These are phyloP conservation scores for Megastigmus dorsalis DNA, from an alignment of 2,888 invertebrate genomes.

Conservation along the genomic window DNA sequence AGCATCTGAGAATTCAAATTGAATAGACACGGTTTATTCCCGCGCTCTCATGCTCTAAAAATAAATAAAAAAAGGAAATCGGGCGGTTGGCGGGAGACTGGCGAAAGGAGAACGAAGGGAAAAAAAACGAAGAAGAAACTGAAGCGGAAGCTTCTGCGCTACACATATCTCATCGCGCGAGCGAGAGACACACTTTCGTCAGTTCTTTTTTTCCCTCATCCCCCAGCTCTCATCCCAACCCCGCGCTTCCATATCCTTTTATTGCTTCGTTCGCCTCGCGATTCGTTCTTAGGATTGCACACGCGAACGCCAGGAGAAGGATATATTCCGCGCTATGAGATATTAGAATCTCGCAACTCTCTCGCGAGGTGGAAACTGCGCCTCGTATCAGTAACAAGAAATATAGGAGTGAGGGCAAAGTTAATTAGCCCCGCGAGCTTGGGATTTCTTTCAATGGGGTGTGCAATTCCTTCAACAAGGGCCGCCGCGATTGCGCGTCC, in stretches of 20 bases:
- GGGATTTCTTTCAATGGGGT: neutral
- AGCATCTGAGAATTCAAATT: constrained; percentile 41
- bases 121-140: neutral
- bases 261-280: constrained; percentile 4
- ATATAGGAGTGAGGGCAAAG: constrained; percentile 1
- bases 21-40: constrained; percentile 46
- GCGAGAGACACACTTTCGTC: no score
- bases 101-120: neutral
- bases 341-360: constrained; percentile 7
- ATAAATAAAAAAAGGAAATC: no score
- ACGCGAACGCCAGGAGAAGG: no score
- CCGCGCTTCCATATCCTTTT: neutral
- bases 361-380: no score
- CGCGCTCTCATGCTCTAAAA: neutral
- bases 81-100: no score
- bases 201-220: neutral
- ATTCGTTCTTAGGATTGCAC: neutral
- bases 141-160: neutral
- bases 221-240: neutral
- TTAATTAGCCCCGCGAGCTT: constrained; percentile 12
- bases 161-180: neutral
- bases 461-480: neutral
- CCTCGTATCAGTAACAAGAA: no score
- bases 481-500: neutral
- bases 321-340: neutral